Conservation (phyloP, 1,140 invertebrate species). For the Popillia japonica region DNA sequence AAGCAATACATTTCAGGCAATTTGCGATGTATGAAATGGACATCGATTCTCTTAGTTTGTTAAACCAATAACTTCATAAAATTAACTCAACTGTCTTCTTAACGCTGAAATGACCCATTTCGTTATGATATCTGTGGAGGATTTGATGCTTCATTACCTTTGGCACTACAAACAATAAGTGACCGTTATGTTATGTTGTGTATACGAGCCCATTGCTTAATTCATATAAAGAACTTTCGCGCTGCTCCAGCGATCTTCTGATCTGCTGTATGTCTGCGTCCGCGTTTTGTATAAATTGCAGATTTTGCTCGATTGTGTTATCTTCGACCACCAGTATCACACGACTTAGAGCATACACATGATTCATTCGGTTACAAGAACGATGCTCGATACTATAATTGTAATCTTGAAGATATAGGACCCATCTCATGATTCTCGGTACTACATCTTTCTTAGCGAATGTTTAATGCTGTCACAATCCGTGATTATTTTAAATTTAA, state of each 20-base stretch:
- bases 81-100: slow-evolving; percentile 46
- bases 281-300: slow-evolving; percentile 30
- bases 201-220: slow-evolving; percentile 46
- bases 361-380: slow-evolving; percentile 13
- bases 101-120: slow-evolving; percentile 44
- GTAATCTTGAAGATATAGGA: slow-evolving; percentile 5
- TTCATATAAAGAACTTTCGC: slow-evolving; percentile 42
- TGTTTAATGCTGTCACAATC: not conserved
- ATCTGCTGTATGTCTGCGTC: slow-evolving; percentile 42
- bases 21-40: slow-evolving; percentile 39
- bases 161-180: slow-evolving; percentile 50
- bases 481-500: not conserved
- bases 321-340: too few species aligned
- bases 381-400: slow-evolving; percentile 8
- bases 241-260: not conserved
- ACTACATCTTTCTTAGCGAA: slow-evolving; percentile 11
- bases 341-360: not conserved
- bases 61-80: slow-evolving; percentile 46
- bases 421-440: slow-evolving; percentile 3
- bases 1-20: slow-evolving; percentile 50
- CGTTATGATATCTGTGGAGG: slow-evolving; percentile 46
- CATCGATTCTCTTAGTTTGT: slow-evolving; percentile 41
- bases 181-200: too few species aligned
- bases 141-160: slow-evolving; percentile 42
- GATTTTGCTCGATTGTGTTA: too few species aligned